phyloP scores from a whole-genome alignment of 1,140 invertebrate species.

The Andrena cerasifolii region DNA sequence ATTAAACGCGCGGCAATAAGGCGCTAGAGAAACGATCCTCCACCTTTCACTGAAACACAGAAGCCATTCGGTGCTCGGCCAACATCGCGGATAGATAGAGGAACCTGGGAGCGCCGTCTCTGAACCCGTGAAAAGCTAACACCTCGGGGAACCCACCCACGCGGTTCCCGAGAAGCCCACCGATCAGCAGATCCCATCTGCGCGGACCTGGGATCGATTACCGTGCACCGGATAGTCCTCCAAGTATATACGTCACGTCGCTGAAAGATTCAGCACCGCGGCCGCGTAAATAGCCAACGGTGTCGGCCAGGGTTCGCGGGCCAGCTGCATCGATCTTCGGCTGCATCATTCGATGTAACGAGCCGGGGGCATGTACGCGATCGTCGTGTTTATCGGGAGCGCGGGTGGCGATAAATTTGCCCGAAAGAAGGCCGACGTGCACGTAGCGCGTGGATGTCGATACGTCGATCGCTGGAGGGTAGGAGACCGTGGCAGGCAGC shows the following conservation, averaged over 20 bases:
- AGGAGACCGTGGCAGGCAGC: background rate
- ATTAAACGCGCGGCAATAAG: constrained; percentile 7
- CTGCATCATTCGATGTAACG: constrained; percentile 42
- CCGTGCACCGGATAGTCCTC: constrained; percentile 21
- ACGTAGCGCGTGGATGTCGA: background rate
- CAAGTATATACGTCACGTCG: constrained; percentile 33
- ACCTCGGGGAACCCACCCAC: too few relatives aligned
- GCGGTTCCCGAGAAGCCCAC: too few relatives aligned
- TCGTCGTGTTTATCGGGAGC: background rate
- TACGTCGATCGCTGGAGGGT: constrained; percentile 31
- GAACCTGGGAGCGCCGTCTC: too few relatives aligned
- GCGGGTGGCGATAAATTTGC: background rate
- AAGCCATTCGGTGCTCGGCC: background rate
- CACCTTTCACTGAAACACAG: background rate
- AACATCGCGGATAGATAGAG: background rate
- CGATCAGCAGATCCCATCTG: constrained; percentile 9
- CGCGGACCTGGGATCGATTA: constrained; percentile 22
- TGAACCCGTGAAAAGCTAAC: too few relatives aligned
- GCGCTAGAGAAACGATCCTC: background rate
- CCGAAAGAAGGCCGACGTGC: background rate
- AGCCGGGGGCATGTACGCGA: background rate
- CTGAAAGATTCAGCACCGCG: constrained; percentile 42
- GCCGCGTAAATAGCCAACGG: constrained; percentile 34
- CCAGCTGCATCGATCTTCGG: constrained; percentile 43
- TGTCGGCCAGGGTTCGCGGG: constrained; percentile 1